A percentile compares a stretch with the other conserved stretches of the same genome.
Conservation (phyloP, 2,797 vertebrate genomes). For the Thripadectes ignobilis region DNA sequence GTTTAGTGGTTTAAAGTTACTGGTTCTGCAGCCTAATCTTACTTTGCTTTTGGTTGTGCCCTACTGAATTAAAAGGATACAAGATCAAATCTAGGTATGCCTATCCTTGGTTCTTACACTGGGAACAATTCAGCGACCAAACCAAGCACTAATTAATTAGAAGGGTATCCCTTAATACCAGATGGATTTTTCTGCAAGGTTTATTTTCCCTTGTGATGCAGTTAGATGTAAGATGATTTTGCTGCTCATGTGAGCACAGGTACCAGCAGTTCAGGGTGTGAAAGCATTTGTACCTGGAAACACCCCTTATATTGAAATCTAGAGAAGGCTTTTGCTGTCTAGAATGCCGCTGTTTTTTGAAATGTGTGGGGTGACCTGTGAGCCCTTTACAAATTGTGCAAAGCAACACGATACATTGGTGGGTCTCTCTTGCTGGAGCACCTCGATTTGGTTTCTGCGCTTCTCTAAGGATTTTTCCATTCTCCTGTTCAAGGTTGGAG, state of each 20-base stretch:
- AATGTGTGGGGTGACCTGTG: background rate
- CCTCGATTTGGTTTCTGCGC: background rate
- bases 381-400: background rate
- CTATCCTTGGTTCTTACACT: background rate
- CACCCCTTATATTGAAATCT: background rate
- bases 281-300: background rate
- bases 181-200: background rate
- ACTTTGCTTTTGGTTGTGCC: background rate
- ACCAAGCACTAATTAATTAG: background rate
- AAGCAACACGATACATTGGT: background rate
- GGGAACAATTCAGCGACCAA: background rate
- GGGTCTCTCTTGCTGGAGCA: background rate
- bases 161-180: background rate
- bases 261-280: background rate
- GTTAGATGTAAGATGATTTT: background rate
- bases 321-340: background rate
- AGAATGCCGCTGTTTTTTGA: background rate
- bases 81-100: background rate
- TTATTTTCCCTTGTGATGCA: background rate
- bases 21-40: background rate
- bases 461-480: background rate
- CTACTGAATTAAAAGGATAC: background rate
- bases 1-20: background rate
- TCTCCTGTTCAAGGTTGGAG: background rate
- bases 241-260: background rate